These are phyloP conservation scores for Cricetomys ansorgei DNA, from an alignment of 2,113 vertebrate species.

Conservation along the genomic window DNA sequence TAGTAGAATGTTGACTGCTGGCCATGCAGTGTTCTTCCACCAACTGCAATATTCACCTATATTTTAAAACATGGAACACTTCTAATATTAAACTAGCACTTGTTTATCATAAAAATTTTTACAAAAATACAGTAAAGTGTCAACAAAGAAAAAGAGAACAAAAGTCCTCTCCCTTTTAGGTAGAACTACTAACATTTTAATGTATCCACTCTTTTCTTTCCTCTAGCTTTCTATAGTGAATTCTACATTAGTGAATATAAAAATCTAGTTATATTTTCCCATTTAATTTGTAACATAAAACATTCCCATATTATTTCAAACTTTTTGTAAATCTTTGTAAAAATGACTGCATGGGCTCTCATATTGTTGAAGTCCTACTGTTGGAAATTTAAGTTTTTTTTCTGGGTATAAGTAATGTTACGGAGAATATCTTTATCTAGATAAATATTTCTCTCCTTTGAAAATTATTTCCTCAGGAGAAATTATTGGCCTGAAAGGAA, in stretches of 20 bases:
- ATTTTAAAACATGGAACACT: constrained; percentile 33
- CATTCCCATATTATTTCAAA: constrained; percentile 24
- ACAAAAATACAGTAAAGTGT: background rate
- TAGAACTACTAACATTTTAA: background rate
- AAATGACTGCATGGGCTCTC: background rate
- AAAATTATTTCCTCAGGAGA: constrained; percentile 50
- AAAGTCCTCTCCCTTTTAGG: background rate
- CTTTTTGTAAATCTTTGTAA: background rate
- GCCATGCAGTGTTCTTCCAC: background rate
- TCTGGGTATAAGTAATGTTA: constrained; percentile 10
- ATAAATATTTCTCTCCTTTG: constrained; percentile 51
- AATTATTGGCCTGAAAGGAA: constrained; percentile 51
- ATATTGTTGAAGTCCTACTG: background rate
- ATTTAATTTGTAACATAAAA: constrained; percentile 27
- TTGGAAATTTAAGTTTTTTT: constrained; percentile 47
- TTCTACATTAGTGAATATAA: background rate
- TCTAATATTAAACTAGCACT: constrained; percentile 17
- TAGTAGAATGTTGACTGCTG: background rate
- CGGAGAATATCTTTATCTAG: constrained; percentile 40
- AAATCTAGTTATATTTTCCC: background rate
- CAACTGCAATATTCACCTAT: background rate
- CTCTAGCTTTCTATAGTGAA: background rate
- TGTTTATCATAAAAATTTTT: background rate
- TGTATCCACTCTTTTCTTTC: background rate
- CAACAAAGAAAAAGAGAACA: background rate